Percentiles rank a stretch among this genome's conserved stretches.
These are phyloP conservation scores for Tretioscincus oriximinensis DNA, from an alignment of 2,113 vertebrate genomes.

Conservation along the genomic window DNA sequence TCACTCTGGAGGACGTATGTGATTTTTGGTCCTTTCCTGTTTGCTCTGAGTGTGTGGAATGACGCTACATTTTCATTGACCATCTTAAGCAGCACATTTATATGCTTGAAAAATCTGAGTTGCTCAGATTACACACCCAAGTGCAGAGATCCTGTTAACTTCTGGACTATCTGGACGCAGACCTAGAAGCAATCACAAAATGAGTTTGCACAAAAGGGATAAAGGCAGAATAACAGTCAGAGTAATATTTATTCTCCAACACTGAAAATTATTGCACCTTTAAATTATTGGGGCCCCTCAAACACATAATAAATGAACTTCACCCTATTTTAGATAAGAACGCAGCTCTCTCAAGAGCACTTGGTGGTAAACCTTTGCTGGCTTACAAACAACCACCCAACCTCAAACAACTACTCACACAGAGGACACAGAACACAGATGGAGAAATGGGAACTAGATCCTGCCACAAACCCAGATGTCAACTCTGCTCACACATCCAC, in stretches of 20 bases:
- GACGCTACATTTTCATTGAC: neutral
- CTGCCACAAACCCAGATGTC: too few species aligned
- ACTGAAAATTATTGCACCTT: neutral
- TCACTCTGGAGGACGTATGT: constrained; percentile 9
- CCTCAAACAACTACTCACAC: too few species aligned
- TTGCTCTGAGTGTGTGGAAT: neutral
- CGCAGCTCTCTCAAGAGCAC: too few species aligned
- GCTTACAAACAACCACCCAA: too few species aligned
- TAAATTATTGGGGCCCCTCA: too few species aligned
- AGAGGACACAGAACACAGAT: too few species aligned
- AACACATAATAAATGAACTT: too few species aligned
- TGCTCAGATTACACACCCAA: constrained; percentile 13
- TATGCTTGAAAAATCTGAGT: constrained; percentile 14
- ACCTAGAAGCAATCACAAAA: neutral
- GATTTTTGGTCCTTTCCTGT: constrained; percentile 34
- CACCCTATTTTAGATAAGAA: too few species aligned
- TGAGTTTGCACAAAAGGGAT: neutral
- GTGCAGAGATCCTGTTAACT: neutral
- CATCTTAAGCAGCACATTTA: neutral
- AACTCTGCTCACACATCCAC: too few species aligned
- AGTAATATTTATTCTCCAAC: neutral
- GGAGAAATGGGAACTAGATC: too few species aligned
- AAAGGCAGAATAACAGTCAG: neutral
- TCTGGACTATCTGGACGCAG: neutral
- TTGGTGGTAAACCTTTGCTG: too few species aligned